Base-by-base conservation (phyloP, 2,797 vertebrate species). In the Pseudopleuronectes americanus region DNA sequence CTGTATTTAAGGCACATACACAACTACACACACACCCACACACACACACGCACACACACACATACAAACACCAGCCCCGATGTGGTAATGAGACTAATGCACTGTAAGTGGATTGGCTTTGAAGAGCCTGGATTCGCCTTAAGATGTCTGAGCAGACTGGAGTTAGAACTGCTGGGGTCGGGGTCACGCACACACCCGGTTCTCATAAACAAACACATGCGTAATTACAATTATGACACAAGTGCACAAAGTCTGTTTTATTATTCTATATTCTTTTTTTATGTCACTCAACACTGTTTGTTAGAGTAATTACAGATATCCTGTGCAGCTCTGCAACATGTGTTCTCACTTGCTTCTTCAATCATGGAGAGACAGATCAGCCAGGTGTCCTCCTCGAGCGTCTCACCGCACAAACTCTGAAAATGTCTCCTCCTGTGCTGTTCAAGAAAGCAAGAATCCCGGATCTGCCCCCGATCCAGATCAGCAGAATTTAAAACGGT, bases 61-160 rank as follows among this genome's bases (percentile, higher is more conserved):
- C 56, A 57, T 19, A 57, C 54, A 48, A 49, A 78, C 80, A 71
- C 76, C 83, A 71, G 58, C 48, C 64, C 71, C 84, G 47, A 81
- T 84, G 83, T 83, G 87, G 68, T 92, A 92, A 93, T 92, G 91
- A 93, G 87, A 84, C 91, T 94, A 94, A 95, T 92, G 77, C 93
- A 91, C 71, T 60, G 52, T 95, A 94, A 94, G 89, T 94, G 92
- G 94, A 94, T 94, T 94, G 91, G 74, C 90, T 90, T 87, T 89
- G 77, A 88, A 85, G 83, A 88, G 84, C 79, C 84, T 74, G 88
- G 89, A 90, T 89, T 92, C 75, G 41, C 77, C 87, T 87, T 92
- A 93, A 93, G 92, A 91, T 91, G 93, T 93, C 91, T 93, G 92
- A 92, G 89, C 90, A 84, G 84, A 84, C 86, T 77, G 84, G 88